Evolutionary conservation across 2,797 vertebrate genomes (phyloP), one percentile per base, ranked within the genome.

Genomic region (Apogon talboti): DNA sequence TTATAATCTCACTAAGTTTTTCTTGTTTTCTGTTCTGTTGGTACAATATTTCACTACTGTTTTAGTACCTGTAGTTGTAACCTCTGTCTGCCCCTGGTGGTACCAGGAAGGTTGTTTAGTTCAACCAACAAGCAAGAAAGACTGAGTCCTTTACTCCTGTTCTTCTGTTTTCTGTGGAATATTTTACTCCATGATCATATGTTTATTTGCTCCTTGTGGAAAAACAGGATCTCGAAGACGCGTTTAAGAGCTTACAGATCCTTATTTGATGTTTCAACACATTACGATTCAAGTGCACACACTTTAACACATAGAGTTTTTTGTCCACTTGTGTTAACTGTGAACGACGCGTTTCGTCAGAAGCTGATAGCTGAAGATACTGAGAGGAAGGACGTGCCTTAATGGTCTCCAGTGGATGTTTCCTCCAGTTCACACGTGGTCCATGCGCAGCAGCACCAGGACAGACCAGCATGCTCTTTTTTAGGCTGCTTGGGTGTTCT

Each of bases 311-410:
- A 59, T 50, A 47, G 19, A 18, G n/a, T 58, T 76, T 66, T 72
- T 73, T 69, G 68, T 81, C 37, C 21, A 84, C 83, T 88, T 82
- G 86, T 86, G 74, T 85, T 80, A 35, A 85, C 87, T 87, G 86
- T 91, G 89, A 89, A 81, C 56, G 69, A 63, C 76, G 53, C 15
- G 15, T 82, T 84, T 81, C 11, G 47, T 75, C 83, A 41, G 71
- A 77, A 77, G 64, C 72, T 33, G 71, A 54, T 44, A 66, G 60
- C 66, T 74, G 76, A 84, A 78, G 86, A 84, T 46, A 59, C 84
- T 63, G 86, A 72, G 76, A 79, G 83, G 87, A 87, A 86, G 91
- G 90, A 91, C 66, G 89, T 90, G 90, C 89, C 90, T 92, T 92
- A 92, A 84, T 33, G 89, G 91, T 91, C 87, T 92, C 89, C 90